These are phyloP conservation scores for Macrotis lagotis DNA, from an alignment of 2,113 vertebrate genomes.

Conservation along the genomic window DNA sequence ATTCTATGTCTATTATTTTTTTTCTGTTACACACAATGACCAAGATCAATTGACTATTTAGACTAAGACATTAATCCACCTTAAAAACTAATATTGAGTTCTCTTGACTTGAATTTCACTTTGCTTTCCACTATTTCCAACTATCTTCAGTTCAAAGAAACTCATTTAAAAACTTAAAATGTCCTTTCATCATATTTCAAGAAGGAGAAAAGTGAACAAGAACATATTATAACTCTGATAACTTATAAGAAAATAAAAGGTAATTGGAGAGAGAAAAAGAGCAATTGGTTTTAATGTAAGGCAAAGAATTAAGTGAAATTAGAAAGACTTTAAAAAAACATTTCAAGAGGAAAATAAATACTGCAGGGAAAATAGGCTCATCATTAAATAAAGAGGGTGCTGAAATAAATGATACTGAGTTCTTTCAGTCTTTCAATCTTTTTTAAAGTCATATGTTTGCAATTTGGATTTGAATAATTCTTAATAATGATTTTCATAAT, in stretches of 20 bases:
- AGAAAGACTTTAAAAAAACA: background rate
- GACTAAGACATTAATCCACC: background rate
- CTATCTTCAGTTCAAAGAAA: background rate
- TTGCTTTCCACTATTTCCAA: background rate
- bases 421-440: background rate
- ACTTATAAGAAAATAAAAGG: background rate
- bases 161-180: background rate
- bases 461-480: background rate
- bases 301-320: background rate
- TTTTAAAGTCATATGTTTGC: background rate
- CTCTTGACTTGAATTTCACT: background rate
- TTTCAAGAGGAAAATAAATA: background rate
- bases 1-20: background rate
- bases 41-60: background rate
- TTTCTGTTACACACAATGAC: background rate
- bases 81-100: background rate
- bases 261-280: background rate
- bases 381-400: background rate
- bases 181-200: background rate
- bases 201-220: background rate
- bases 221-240: background rate
- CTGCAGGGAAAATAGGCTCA: background rate
- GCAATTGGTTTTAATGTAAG: background rate
- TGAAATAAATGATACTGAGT: background rate
- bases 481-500: background rate